Percentiles rank a stretch among this genome's conserved stretches.
phyloP scores from a whole-genome alignment of 1,140 invertebrate species.

The Anastrepha ludens region DNA sequence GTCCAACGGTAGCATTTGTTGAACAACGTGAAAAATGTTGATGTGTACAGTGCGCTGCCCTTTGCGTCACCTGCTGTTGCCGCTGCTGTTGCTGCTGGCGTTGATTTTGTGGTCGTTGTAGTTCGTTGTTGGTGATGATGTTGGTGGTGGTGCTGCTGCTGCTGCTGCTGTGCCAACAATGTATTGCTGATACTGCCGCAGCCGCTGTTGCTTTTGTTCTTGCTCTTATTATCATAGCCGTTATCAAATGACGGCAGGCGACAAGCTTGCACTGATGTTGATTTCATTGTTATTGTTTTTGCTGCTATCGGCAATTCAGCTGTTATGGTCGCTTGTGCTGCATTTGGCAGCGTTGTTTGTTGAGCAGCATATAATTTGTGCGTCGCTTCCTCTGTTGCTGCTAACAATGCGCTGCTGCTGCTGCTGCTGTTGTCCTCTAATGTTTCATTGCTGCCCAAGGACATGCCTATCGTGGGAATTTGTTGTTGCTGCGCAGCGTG shows the following conservation, averaged over 20 bases:
- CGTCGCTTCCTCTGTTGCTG: background rate
- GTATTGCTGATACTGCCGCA: conserved; percentile 59
- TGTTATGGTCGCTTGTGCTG: background rate
- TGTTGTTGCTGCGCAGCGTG: background rate
- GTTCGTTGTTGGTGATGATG: conserved; percentile 57
- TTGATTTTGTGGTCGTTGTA: conserved; percentile 37
- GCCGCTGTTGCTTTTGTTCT: conserved; percentile 15
- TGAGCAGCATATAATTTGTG: conserved; percentile 5
- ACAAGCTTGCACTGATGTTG: background rate
- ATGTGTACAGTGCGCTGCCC: background rate
- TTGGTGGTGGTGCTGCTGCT: conserved; percentile 57
- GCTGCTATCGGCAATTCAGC: background rate
- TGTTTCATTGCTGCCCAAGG: conserved; percentile 9
- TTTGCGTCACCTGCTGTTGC: conserved; percentile 57
- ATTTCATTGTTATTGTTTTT: background rate
- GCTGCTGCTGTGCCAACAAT: conserved; percentile 39
- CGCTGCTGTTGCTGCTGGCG: conserved; percentile 51
- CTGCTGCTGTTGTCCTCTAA: conserved; percentile 4
- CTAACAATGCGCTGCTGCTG: background rate
- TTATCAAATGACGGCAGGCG: conserved; percentile 34
- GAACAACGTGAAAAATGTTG: background rate
- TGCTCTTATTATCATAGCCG: conserved; percentile 4
- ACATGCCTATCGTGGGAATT: background rate
- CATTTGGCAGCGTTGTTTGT: conserved; percentile 30
- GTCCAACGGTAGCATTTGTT: background rate